Evolutionary conservation across 2,888 invertebrate genomes (phyloP), one percentile per base, ranked within the genome.

Genomic region (Ochropacha duplaris): DNA sequence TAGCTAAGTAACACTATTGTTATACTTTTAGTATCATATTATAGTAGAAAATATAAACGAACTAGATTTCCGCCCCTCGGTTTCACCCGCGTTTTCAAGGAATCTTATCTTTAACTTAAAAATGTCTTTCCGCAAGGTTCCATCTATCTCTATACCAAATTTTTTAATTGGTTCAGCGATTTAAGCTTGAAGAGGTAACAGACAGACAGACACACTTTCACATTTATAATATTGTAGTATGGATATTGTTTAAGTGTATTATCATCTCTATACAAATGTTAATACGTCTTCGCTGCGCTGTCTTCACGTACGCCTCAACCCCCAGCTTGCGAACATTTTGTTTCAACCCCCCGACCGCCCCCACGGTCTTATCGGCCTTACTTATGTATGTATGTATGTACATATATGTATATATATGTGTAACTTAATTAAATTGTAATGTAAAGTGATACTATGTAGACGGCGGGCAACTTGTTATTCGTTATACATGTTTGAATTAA

Each of bases 261-360:
- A 74, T 31, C 84, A 79, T 24, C 89, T 88, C 85, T 71, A 62
- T 75, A 71, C 26, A 68, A 22, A 69, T 83, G 57, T 56, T 24
- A 61, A 61, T 82, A 86, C 84, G 90, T 91, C 90, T 91, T 91
- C 88, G 79, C 72, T 67, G 70, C 80, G 84, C 80, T 89, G 89
- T 92, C 91, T 91, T 91, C 90, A 90, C 90, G 88, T 87, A 79
- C 79, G 77, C 83, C 79, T 68, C 76, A 74, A 77, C 84, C 81
- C 83, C 84, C 83, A 71, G 78, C 71, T 72, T 75, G 76, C 73
- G 79, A 81, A 80, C 80, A 80, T 84, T 81, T 78, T 73, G 79
- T 72, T 76, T 69, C 74, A 67, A 68, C 78, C 75, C 75, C 75
- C 72, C 72, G 8, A 70, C 78, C 72, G 60, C 71, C 75, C 79